Percentiles rank a stretch among this genome's conserved stretches.
phyloP scores from a whole-genome alignment of 2,888 invertebrate species.

The Stenurella melanura region DNA sequence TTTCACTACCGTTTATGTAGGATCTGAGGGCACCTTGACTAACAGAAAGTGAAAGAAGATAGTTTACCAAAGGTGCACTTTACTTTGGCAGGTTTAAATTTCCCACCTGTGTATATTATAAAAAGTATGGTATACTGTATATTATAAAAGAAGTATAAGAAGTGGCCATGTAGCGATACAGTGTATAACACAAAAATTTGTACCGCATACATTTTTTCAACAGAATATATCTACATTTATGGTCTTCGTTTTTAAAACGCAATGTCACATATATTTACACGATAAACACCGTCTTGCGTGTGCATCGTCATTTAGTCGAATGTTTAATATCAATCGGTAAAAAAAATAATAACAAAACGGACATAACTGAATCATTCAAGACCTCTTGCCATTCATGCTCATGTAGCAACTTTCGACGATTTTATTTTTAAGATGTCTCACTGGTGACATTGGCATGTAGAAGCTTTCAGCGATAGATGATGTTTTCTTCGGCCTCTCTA shows the following conservation, averaged over 20 bases:
- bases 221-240: background rate
- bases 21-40: no score
- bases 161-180: no score
- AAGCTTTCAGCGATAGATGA: conserved; percentile 61
- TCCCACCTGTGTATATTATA: no score
- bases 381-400: conserved; percentile 65
- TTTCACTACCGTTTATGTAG: no score
- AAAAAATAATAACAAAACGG: background rate
- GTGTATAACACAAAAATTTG: no score
- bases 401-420: conserved; percentile 65
- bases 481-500: conserved; percentile 56
- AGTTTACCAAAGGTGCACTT: no score
- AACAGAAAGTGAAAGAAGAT: no score
- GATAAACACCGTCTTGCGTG: background rate
- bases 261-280: background rate
- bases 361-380: background rate
- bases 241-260: background rate
- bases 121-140: no score
- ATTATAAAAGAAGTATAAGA: no score
- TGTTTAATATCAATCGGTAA: background rate
- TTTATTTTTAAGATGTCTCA: conserved; percentile 63
- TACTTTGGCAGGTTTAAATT: no score
- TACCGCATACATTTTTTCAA: no score
- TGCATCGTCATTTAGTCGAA: background rate
- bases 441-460: conserved; percentile 70